Base-by-base conservation (phyloP, 2,113 vertebrate genomes). In the Passer domesticus region DNA sequence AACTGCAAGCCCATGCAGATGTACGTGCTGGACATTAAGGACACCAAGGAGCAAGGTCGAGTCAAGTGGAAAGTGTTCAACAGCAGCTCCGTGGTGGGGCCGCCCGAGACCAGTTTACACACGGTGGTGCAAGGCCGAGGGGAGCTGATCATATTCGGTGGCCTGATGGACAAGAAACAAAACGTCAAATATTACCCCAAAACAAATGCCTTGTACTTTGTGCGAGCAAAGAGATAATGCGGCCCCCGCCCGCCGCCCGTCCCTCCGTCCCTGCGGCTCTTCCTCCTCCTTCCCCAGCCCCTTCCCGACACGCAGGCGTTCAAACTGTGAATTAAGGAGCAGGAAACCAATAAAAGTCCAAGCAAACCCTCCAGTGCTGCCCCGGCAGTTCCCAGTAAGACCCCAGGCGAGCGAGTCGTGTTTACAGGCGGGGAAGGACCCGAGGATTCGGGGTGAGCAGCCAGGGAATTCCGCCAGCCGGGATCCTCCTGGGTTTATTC, bases 1-100 rank as follows among this genome's bases (percentile, higher is more conserved):
- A 99, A 99, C 98, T 99, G 99, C 98, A 99, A 99, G 74, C 99
- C 99, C 96, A 99, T 99, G 99, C 99, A 99, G 98, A 99, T 99
- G 99, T 99, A 99, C 6, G 99, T 99, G 93, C 97, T 99, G 97
- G 99, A 99, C 96, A 97, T 99, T 92, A 98, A 98, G 35, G 98
- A 98, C 44, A 98, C 98, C 92, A 99, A 99, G 96, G 96, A 98
- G 37, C 96, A 95, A 5, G 98, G 98, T 3, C 97, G 98, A 15
- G 99, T 99, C 91, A 98, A 98, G 60, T 99, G 99, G 99, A 99
- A 99, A 91, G 97, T 99, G 24, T 99, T 99, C 31, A 98, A 97
- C 33, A 98, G 98, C 63, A 98, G 98, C 27, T 98, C 98, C 0
- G 99, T 99, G 89, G 99, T 99, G 2, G 99, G 99, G 3, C 99